Evolutionary conservation across 2,797 vertebrate genomes (phyloP).

Genomic region (Rhyacichthys aspro): DNA sequence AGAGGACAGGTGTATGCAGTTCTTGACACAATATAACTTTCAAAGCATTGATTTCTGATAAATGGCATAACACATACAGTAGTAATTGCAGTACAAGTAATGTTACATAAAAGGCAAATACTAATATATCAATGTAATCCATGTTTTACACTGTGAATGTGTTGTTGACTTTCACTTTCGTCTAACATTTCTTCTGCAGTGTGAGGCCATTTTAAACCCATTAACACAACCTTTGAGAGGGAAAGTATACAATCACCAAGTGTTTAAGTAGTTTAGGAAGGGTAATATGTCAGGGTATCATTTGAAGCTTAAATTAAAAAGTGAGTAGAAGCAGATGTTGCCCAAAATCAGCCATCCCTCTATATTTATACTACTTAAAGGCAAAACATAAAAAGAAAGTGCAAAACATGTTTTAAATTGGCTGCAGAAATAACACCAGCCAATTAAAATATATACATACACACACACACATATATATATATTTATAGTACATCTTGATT

Average conservation of each 20-base stretch:
- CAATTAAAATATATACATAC: conserved; percentile 44
- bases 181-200: conserved; percentile 48
- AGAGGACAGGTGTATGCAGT: conserved; percentile 54
- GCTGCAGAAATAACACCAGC: conserved; percentile 56
- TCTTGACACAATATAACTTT: conserved; percentile 52
- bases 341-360: conserved; percentile 67
- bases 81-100: conserved; percentile 71
- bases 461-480: too few relatives aligned
- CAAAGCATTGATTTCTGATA: conserved; percentile 58
- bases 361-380: conserved; percentile 52
- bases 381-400: conserved; percentile 66
- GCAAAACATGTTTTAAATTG: conserved; percentile 67
- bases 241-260: conserved; percentile 60
- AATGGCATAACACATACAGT: conserved; percentile 67
- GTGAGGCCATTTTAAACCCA: conserved; percentile 47
- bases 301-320: conserved; percentile 53
- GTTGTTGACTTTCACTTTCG: conserved; percentile 47
- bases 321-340: conserved; percentile 52
- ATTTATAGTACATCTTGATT: conserved; percentile 53
- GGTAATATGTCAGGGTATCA: conserved; percentile 30
- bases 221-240: conserved; percentile 38
- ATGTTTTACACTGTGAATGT: conserved; percentile 51
- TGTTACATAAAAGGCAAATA: conserved; percentile 74
- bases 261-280: conserved; percentile 40
- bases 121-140: conserved; percentile 60